Conservation (phyloP, 1,140 invertebrate species). For the Theocolax elegans region DNA sequence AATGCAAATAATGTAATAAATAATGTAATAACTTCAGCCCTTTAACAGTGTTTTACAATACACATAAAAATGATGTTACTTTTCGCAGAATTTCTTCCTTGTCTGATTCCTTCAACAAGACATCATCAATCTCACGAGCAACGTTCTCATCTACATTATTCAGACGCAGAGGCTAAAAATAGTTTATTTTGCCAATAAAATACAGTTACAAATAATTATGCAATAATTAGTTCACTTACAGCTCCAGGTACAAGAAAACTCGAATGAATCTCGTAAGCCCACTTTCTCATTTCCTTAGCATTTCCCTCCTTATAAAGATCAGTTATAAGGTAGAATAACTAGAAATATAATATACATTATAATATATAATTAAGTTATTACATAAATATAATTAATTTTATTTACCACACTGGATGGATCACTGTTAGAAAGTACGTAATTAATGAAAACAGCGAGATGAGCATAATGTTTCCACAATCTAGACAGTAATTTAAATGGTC, state of each 20-base stretch:
- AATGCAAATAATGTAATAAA: slow-evolving; percentile 11
- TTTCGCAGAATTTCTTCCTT: slow-evolving; percentile 89
- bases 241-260: slow-evolving; percentile 93
- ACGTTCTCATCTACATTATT: slow-evolving; percentile 87
- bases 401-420: slow-evolving; percentile 83
- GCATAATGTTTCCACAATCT: slow-evolving; percentile 79
- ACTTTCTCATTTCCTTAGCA: slow-evolving; percentile 91
- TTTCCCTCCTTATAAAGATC: slow-evolving; percentile 86
- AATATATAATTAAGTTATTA: slow-evolving; percentile 15
- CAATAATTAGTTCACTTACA: slow-evolving; percentile 64
- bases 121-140: slow-evolving; percentile 88
- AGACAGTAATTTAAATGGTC: slow-evolving; percentile 81
- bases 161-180: slow-evolving; percentile 81
- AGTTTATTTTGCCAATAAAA: slow-evolving; percentile 42
- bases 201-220: too few relatives aligned
- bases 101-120: slow-evolving; percentile 82
- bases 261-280: slow-evolving; percentile 98
- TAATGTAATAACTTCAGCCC: too few relatives aligned
- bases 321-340: slow-evolving; percentile 90
- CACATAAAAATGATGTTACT: slow-evolving; percentile 62
- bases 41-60: too few relatives aligned
- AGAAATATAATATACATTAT: slow-evolving; percentile 55
- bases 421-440: slow-evolving; percentile 87
- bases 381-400: slow-evolving; percentile 32
- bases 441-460: slow-evolving; percentile 89